These are phyloP conservation scores for Aporophyla lueneburgensis DNA, from an alignment of 2,888 invertebrate species.

Conservation along the genomic window DNA sequence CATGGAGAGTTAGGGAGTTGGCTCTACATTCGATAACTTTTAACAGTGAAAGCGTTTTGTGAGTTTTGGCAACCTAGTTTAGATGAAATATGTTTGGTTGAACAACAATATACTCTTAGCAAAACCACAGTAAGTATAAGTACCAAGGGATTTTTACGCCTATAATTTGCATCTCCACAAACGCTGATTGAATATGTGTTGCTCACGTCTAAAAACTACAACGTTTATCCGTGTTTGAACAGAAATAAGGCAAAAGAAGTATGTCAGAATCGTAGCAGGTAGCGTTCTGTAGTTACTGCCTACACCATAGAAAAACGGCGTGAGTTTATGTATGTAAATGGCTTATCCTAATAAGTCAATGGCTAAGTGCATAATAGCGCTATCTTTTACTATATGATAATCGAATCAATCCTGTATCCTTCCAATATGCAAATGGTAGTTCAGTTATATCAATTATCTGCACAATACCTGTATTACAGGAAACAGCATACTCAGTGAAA, in stretches of 20 bases:
- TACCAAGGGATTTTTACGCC: neutral
- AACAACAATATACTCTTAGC: neutral
- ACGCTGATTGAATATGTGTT: no score
- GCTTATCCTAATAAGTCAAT: neutral
- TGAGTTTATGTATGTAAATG: neutral
- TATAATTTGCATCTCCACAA: neutral
- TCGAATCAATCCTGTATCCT: neutral
- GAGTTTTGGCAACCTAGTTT: neutral
- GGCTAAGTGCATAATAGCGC: no score
- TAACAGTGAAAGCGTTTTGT: neutral
- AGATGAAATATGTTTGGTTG: neutral
- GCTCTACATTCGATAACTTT: neutral
- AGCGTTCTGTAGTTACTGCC: no score
- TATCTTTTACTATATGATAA: neutral
- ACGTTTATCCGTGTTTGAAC: neutral
- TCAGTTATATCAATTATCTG: neutral
- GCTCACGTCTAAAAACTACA: neutral
- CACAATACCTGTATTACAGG: conserved; percentile 42
- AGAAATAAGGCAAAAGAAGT: no score
- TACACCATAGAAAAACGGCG: no score
- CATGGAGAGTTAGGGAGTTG: neutral
- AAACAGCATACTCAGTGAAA: conserved; percentile 56
- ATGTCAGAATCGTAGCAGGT: no score
- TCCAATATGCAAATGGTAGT: neutral
- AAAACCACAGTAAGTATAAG: neutral